A percentile compares a stretch with the other conserved stretches of the same genome.
These are phyloP conservation scores for Zophobas atratus DNA, from an alignment of 1,140 invertebrate species.

Conservation along the genomic window DNA sequence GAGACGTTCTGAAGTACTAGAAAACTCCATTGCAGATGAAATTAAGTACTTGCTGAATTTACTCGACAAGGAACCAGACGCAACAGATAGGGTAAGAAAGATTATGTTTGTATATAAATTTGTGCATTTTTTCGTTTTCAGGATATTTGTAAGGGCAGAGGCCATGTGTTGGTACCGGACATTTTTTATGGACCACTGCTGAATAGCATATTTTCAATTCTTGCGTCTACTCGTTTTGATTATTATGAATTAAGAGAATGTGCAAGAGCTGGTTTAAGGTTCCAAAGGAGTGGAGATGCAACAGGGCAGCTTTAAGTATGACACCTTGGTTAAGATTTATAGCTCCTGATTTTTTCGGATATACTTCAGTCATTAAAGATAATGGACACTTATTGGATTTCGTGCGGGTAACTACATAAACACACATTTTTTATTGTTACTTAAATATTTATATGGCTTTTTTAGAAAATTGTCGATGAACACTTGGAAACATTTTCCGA, in stretches of 20 bases:
- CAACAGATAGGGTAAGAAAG: slow-evolving; percentile 47
- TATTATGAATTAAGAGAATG: slow-evolving; percentile 43
- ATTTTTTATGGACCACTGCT: slow-evolving; percentile 44
- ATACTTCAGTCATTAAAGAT: slow-evolving; percentile 42
- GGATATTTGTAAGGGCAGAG: slow-evolving; percentile 50
- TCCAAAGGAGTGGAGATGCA: slow-evolving; percentile 71
- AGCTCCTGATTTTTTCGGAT: slow-evolving; percentile 68
- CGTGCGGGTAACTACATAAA: slow-evolving; percentile 16
- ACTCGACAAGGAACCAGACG: slow-evolving; percentile 69
- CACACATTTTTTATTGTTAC: neutral
- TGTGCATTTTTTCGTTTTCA: neutral
- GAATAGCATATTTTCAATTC: slow-evolving; percentile 45
- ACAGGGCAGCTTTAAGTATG: slow-evolving; percentile 72
- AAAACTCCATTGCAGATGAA: slow-evolving; percentile 71
- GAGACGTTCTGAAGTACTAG: slow-evolving; percentile 71
- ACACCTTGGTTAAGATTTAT: slow-evolving; percentile 75
- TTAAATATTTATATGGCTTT: neutral
- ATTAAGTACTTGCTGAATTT: slow-evolving; percentile 72
- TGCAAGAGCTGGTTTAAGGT: slow-evolving; percentile 64
- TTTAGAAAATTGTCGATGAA: slow-evolving; percentile 47
- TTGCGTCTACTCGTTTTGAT: slow-evolving; percentile 44
- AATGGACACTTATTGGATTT: slow-evolving; percentile 41
- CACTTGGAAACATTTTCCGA: slow-evolving; percentile 38
- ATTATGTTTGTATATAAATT: neutral
- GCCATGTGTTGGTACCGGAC: slow-evolving; percentile 50